phyloP scores from a whole-genome alignment of 2,113 vertebrate genomes.

The Tachysurus fulvidraco region DNA sequence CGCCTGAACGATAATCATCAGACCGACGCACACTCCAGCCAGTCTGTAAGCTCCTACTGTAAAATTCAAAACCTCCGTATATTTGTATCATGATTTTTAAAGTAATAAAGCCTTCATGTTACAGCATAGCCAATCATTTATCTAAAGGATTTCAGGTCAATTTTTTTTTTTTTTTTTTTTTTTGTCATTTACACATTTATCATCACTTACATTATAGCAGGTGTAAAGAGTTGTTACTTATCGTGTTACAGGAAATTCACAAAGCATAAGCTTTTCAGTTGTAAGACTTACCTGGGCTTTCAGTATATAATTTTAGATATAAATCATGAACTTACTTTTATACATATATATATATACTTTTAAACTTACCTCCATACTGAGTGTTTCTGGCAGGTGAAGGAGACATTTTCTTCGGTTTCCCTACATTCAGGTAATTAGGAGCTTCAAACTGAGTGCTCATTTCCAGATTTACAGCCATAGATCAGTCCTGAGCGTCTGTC shows the following conservation, averaged over 20 bases:
- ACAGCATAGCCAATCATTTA: neutral
- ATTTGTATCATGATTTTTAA: neutral
- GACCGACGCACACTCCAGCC: slow-evolving; percentile 21
- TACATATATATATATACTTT: no score
- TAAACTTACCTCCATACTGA: slow-evolving; percentile 21
- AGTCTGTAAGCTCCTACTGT: slow-evolving; percentile 1
- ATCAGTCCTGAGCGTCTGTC: no score
- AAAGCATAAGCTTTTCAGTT: neutral
- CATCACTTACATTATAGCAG: neutral
- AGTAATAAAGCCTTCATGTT: no score
- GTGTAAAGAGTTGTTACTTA: neutral
- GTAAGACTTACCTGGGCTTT: neutral
- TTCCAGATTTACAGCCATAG: neutral
- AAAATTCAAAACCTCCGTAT: neutral
- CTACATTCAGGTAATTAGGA: slow-evolving; percentile 18
- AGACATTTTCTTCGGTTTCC: neutral
- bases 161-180: no score
- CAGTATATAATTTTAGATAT: neutral
- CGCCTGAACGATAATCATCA: slow-evolving; percentile 30
- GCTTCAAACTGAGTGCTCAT: neutral
- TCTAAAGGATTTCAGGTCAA: neutral
- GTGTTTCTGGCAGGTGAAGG: neutral
- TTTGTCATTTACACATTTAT: no score
- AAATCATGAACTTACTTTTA: neutral
- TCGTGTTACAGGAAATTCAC: neutral